Conservation (phyloP, 2,113 vertebrate species). For the Silurus glanis region DNA sequence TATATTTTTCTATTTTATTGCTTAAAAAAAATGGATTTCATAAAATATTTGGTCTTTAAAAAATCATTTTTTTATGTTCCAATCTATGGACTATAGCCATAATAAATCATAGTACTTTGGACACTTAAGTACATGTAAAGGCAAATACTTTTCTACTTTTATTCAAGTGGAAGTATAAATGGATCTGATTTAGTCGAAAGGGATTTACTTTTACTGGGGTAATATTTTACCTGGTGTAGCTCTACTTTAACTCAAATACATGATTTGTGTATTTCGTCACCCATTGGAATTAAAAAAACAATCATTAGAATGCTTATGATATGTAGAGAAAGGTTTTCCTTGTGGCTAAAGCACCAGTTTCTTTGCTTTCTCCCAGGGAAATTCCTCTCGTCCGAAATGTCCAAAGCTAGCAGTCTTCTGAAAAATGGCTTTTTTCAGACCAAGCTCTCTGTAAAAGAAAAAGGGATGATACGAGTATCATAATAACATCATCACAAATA, state of each 20-base stretch:
- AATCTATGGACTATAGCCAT: too few relatives aligned
- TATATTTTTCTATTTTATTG: neutral
- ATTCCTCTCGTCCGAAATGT: conserved; percentile 74
- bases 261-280: too few relatives aligned
- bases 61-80: neutral
- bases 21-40: neutral
- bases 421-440: conserved; percentile 72
- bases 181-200: too few relatives aligned
- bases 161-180: too few relatives aligned
- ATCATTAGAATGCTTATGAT: neutral
- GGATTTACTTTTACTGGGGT: too few relatives aligned
- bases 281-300: neutral
- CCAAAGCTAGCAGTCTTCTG: conserved; percentile 74
- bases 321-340: neutral
- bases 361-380: conserved; percentile 74
- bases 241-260: too few relatives aligned
- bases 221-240: too few relatives aligned
- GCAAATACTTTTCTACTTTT: too few relatives aligned
- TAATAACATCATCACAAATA: neutral
- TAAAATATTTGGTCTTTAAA: neutral
- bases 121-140: too few relatives aligned
- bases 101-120: too few relatives aligned
- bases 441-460: conserved; percentile 65
- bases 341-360: conserved; percentile 61
- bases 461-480: neutral